phyloP scores from a whole-genome alignment of 1,140 invertebrate species.

The Gryon sp. region DNA sequence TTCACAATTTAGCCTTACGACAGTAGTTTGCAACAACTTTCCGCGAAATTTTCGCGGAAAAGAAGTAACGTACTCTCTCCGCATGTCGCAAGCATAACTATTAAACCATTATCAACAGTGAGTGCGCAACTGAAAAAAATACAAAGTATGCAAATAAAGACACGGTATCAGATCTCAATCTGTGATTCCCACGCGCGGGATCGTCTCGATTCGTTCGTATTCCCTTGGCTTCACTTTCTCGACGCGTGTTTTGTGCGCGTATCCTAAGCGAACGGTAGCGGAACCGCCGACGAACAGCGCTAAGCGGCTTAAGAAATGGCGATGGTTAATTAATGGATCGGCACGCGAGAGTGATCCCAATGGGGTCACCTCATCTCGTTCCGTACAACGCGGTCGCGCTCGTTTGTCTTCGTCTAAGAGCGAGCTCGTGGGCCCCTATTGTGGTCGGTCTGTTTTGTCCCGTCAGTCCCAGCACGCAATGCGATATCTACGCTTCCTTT shows the following conservation, averaged over 20 bases:
- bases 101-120: conserved; percentile 16
- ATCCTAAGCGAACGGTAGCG: conserved; percentile 26
- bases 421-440: conserved; percentile 70
- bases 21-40: no score
- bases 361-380: conserved; percentile 61
- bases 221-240: conserved; percentile 39
- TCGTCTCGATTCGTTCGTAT: conserved; percentile 14
- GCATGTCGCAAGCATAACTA: conserved; percentile 5
- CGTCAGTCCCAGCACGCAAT: conserved; percentile 77
- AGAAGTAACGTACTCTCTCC: no score
- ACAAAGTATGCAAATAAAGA: conserved; percentile 28
- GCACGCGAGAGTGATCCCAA: conserved; percentile 70
- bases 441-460: conserved; percentile 76
- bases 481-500: conserved; percentile 77
- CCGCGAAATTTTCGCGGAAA: no score
- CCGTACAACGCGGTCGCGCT: conserved; percentile 28
- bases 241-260: conserved; percentile 36
- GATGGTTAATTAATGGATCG: conserved; percentile 77
- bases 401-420: conserved; percentile 62
- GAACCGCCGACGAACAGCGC: conserved; percentile 31
- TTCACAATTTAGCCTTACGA: no score
- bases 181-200: conserved; percentile 42
- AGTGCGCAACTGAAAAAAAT: conserved; percentile 29
- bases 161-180: conserved; percentile 23
- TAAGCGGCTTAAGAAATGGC: conserved; percentile 66